Conservation (phyloP, 2,113 vertebrate species). For the Speoplatyrhinus poulsoni region DNA sequence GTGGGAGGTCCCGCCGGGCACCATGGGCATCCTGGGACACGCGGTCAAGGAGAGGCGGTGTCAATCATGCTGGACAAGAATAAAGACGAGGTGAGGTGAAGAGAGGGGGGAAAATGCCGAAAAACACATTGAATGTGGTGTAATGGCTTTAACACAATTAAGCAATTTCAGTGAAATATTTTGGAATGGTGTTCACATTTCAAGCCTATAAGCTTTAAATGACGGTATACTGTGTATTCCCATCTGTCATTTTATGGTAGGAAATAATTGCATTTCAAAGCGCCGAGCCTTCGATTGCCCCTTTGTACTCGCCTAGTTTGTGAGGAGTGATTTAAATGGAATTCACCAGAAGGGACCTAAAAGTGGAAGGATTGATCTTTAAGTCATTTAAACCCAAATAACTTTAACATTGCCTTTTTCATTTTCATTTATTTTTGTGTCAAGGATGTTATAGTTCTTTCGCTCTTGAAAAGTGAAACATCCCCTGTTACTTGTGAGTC, state of each 20-base stretch:
- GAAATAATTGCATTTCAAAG: neutral
- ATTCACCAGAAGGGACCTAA: neutral
- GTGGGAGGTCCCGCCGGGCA: constrained; percentile 68
- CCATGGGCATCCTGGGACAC: constrained; percentile 61
- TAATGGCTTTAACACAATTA: neutral
- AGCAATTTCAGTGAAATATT: neutral
- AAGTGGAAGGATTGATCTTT: neutral
- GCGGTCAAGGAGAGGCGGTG: constrained; percentile 41
- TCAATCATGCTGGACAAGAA: constrained; percentile 67
- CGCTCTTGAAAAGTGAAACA: neutral
- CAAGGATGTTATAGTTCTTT: constrained; percentile 10
- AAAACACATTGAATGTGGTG: neutral
- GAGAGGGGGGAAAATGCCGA: neutral
- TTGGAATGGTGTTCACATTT: too few relatives aligned
- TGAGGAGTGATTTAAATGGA: neutral
- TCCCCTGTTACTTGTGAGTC: neutral
- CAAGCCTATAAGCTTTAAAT: neutral
- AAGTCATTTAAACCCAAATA: neutral
- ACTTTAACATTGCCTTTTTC: too few relatives aligned
- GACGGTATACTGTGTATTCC: neutral
- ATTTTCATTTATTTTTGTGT: too few relatives aligned
- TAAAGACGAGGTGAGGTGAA: constrained; percentile 9
- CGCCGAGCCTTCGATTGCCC: constrained; percentile 21
- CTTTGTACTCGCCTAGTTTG: constrained; percentile 10
- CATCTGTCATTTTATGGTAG: neutral